Evolutionary conservation across 2,797 vertebrate species (phyloP).

Genomic region (Eidolon dupreanum): DNA sequence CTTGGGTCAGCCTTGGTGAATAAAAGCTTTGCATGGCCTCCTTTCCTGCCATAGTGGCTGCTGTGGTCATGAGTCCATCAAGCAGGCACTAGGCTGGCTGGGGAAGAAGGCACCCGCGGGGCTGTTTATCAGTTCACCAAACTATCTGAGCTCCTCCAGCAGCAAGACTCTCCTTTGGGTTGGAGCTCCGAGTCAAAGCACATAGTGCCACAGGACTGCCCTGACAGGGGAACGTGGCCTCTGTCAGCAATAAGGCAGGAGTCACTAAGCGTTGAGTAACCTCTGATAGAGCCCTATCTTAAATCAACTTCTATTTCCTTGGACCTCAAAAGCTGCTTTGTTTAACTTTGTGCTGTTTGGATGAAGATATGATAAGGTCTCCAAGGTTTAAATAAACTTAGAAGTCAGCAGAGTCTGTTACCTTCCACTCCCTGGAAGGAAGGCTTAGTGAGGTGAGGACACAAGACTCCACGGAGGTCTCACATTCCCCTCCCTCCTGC

Average conservation of each 20-base stretch:
- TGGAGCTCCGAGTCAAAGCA: neutral
- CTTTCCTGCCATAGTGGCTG: neutral
- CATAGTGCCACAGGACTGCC: no score
- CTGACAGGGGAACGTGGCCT: neutral
- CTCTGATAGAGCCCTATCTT: conserved; percentile 74
- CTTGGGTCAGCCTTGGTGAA: neutral
- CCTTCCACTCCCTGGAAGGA: neutral
- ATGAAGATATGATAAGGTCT: conserved; percentile 72
- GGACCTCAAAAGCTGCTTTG: conserved; percentile 54
- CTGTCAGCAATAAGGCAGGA: neutral
- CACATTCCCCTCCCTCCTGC: no score
- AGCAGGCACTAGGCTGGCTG: neutral
- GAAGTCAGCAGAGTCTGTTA: neutral
- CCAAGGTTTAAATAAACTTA: conserved; percentile 74
- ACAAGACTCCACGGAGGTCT: neutral
- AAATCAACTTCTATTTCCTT: conserved; percentile 73
- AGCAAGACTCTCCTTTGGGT: neutral
- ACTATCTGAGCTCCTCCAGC: neutral
- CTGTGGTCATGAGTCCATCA: neutral
- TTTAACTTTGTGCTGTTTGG: conserved; percentile 74
- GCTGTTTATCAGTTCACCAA: neutral
- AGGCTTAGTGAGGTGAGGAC: neutral
- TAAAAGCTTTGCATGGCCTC: neutral
- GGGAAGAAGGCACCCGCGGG: neutral
- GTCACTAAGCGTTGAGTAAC: conserved; percentile 13